These are phyloP conservation scores for Asobara japonica DNA, from an alignment of 1,140 invertebrate genomes.

Conservation along the genomic window DNA sequence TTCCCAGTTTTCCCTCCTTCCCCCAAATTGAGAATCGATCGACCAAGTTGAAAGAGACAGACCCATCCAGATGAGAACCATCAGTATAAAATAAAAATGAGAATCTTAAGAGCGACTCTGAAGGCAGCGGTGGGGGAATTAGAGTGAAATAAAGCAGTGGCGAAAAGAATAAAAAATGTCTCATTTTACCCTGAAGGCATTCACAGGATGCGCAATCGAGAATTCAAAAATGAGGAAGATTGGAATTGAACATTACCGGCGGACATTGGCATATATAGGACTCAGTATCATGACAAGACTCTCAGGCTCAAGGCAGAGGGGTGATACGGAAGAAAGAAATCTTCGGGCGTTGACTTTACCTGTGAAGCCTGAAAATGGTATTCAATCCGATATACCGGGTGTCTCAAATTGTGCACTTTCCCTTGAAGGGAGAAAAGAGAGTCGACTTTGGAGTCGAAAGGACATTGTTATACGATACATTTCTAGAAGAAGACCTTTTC, in stretches of 20 bases:
- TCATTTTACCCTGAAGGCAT: conserved; percentile 4
- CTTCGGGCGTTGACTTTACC: background rate
- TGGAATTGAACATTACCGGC: conserved; percentile 38
- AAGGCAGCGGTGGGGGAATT: background rate
- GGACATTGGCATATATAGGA: conserved; percentile 20
- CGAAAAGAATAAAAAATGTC: background rate
- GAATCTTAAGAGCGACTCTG: background rate
- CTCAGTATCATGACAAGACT: background rate
- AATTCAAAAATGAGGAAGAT: conserved; percentile 37
- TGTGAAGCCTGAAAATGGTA: background rate
- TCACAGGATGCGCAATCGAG: conserved; percentile 32
- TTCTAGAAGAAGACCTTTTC: too few relatives aligned
- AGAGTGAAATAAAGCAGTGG: background rate
- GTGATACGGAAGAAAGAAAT: background rate
- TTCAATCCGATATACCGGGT: conserved; percentile 6
- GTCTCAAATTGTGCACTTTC: too few relatives aligned
- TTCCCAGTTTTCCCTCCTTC: background rate
- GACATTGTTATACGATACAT: too few relatives aligned
- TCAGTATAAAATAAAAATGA: conserved; percentile 18
- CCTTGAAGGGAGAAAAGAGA: too few relatives aligned
- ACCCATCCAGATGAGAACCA: too few relatives aligned
- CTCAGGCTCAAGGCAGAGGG: background rate
- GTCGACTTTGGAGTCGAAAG: too few relatives aligned
- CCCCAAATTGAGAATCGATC: background rate
- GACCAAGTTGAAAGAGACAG: background rate